phyloP scores from a whole-genome alignment of 2,113 vertebrate genomes.

The Ochotona curzoniae region DNA sequence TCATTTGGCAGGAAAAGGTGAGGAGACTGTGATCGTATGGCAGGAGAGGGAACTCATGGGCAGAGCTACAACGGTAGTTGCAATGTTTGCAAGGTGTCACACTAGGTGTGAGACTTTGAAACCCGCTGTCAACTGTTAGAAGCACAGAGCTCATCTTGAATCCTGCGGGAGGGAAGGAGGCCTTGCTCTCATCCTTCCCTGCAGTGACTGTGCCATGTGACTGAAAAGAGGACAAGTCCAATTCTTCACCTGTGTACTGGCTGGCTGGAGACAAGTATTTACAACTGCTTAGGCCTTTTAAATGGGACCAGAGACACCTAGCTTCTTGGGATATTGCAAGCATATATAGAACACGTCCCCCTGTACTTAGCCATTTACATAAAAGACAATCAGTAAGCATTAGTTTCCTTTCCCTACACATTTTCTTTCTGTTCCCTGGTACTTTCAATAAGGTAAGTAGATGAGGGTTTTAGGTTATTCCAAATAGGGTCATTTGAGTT shows the following conservation, averaged over 20 bases:
- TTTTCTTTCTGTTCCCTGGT: not conserved
- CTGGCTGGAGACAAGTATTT: not conserved
- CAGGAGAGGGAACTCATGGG: not conserved
- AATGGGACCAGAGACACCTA: not conserved
- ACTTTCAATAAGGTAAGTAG: not conserved
- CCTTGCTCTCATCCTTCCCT: not conserved
- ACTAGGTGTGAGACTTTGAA: not conserved
- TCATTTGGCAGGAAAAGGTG: not conserved
- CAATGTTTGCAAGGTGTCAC: not conserved
- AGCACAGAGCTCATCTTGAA: not conserved
- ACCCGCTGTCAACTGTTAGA: not conserved
- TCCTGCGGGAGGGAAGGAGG: not conserved
- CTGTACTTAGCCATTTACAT: not conserved
- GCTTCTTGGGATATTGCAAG: not conserved
- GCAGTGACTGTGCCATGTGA: not conserved
- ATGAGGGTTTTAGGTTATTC: not conserved
- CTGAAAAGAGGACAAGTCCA: not conserved
- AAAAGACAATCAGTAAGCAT: not conserved
- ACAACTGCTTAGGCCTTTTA: not conserved
- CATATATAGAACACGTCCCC: not conserved
- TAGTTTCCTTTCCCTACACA: not conserved
- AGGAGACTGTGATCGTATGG: not conserved
- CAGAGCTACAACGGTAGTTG: not conserved
- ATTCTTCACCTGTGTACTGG: not conserved
- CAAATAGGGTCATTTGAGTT: not conserved